Evolutionary conservation across 2,113 vertebrate species (phyloP).

Genomic region (Henicopernis longicauda): DNA sequence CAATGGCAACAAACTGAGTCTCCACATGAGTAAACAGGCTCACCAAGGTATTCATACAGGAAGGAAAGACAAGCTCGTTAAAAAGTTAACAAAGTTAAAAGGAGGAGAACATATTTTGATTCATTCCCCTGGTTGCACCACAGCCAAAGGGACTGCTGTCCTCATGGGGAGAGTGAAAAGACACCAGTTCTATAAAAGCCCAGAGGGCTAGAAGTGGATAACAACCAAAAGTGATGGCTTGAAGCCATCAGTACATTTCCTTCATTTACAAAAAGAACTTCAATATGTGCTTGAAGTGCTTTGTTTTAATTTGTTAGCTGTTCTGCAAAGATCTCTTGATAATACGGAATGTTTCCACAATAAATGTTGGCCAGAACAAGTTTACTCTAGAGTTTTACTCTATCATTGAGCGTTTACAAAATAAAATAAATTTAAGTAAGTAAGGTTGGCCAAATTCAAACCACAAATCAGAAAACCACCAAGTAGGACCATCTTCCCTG

Average conservation of each 20-base stretch:
- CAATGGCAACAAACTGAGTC: background rate
- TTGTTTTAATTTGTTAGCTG: constrained; percentile 65
- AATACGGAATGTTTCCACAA: constrained; percentile 75
- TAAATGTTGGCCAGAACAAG: constrained; percentile 70
- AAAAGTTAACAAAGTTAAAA: background rate
- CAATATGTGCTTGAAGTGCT: constrained; percentile 42
- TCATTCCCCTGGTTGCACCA: background rate
- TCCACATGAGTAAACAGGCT: background rate
- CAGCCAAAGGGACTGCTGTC: constrained; percentile 20
- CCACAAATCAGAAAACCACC: constrained; percentile 81
- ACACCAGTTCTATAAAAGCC: background rate
- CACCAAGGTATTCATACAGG: background rate
- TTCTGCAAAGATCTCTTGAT: constrained; percentile 72
- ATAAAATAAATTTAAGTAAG: constrained; percentile 77
- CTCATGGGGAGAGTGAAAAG: constrained; percentile 11
- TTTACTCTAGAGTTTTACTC: constrained; percentile 73
- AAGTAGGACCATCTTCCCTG: constrained; percentile 68
- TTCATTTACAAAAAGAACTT: constrained; percentile 45
- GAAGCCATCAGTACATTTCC: constrained; percentile 44
- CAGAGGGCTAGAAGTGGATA: constrained; percentile 29
- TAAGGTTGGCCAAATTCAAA: constrained; percentile 75
- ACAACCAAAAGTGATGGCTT: constrained; percentile 48
- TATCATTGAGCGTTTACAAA: constrained; percentile 75
- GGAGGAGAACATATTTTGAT: background rate
- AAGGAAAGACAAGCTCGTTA: background rate